These are phyloP conservation scores for Aphidoletes aphidimyza DNA, from an alignment of 2,888 invertebrate species.

Conservation along the genomic window DNA sequence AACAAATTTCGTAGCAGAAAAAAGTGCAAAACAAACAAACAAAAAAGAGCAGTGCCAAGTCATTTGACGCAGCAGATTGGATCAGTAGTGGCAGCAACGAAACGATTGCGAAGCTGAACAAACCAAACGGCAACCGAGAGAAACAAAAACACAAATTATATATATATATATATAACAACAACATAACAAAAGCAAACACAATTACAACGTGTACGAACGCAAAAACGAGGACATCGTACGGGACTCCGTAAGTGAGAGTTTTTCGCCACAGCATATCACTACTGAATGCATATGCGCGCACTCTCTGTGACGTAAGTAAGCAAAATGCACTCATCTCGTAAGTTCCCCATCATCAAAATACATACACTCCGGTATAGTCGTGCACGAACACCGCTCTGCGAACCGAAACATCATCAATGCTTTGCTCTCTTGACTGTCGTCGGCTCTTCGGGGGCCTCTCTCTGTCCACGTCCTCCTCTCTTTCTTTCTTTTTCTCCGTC, in stretches of 20 bases:
- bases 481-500: neutral
- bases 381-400: neutral
- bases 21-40: too few relatives aligned
- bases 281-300: neutral
- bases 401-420: neutral
- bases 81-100: neutral
- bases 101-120: neutral
- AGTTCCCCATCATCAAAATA: neutral
- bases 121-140: too few relatives aligned
- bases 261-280: constrained; percentile 35
- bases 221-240: constrained; percentile 6
- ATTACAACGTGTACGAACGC: constrained; percentile 11
- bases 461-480: too few relatives aligned
- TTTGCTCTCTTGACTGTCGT: neutral
- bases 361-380: neutral
- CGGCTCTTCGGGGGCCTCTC: too few relatives aligned
- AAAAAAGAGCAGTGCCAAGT: neutral
- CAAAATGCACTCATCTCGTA: constrained; percentile 26
- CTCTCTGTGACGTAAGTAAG: constrained; percentile 42
- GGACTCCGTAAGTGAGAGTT: constrained; percentile 20
- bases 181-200: constrained; percentile 13
- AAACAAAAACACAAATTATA: too few relatives aligned
- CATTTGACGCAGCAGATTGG: neutral
- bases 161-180: too few relatives aligned
- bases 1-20: neutral